Evolutionary conservation across 2,113 vertebrate genomes (phyloP), one percentile per base, ranked within the genome.

Genomic region (Acinonyx jubatus): DNA sequence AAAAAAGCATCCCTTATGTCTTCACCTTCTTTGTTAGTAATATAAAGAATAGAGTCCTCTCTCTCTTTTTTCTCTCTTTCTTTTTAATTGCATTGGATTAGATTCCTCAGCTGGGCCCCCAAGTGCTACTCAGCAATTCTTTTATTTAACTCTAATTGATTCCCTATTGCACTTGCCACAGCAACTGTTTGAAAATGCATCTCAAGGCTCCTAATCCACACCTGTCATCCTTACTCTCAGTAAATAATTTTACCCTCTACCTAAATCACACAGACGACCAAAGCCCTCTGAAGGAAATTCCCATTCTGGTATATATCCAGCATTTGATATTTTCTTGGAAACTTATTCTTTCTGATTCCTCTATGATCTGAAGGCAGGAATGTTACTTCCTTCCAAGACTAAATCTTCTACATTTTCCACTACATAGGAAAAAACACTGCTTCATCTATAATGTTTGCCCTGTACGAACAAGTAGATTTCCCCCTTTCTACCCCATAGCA

Each of bases 71-170:
- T 12, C 8, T 29, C 1, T 25, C 10, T 36, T 10, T 74, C 27
- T 41, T 29, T 63, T 23, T 71, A 48, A 91, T 84, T 81, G 61
- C 66, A 84, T 4, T 96, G 68, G 12, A 81, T 50, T 90, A 76
- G 45, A 88, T 85, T 96, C 55, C 82, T 97, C 52, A 86, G n/a
- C 41, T 45, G 23, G 25, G 29, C 25, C 52, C 33, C 33, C 25
- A 86, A 87, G 80, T 86, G 94, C 82, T 92, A 78, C 50, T 96
- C 82, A 89, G 89, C 82, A 91, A 95, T 97, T 96, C 89, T 96
- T 96, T 95, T 92, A 73, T 96, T 94, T 93, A 88, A 92, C 69
- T 95, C 80, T 96, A 94, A 96, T 91, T 96, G 95, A 96, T 85
- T 91, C 89, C 78, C 95, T 93, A 50, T 63, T 89, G 86, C 48